Conservation (phyloP, 2,113 vertebrate genomes). For the Microcebus lehilahytsara region DNA sequence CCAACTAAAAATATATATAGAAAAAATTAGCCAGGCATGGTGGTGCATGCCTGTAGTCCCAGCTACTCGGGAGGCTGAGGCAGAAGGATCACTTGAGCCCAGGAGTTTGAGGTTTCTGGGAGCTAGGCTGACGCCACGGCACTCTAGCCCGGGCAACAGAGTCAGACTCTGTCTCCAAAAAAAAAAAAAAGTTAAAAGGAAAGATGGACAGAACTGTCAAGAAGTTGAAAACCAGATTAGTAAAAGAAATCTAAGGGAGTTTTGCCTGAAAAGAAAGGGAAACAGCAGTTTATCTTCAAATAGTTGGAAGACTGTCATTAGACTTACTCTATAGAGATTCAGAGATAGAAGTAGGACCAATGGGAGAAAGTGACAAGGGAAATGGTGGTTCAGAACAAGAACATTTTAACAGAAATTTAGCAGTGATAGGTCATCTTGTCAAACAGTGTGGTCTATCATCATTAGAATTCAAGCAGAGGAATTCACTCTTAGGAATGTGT, state of each 20-base stretch:
- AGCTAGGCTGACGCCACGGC: no score
- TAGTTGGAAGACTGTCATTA: background rate
- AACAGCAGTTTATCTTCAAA: background rate
- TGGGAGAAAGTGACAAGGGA: background rate
- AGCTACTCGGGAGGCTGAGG: no score
- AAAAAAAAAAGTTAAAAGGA: no score
- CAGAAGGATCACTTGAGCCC: no score
- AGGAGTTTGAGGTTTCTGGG: no score
- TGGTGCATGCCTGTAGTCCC: no score
- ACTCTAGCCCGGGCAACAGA: no score
- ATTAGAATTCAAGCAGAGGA: background rate
- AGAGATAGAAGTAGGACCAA: background rate
- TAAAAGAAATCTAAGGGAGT: background rate
- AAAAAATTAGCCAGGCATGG: no score
- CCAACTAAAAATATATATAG: no score
- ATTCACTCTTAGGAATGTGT: background rate
- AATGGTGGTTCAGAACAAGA: background rate
- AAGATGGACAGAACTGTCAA: slow-evolving; percentile 23
- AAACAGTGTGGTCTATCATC: background rate
- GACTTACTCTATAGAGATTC: background rate
- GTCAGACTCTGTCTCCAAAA: no score
- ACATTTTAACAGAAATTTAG: background rate
- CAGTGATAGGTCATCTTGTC: background rate
- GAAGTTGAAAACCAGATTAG: background rate
- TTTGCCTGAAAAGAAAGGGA: background rate